Conservation (phyloP, 2,113 vertebrate species). For the Pleuronectes platessa region DNA sequence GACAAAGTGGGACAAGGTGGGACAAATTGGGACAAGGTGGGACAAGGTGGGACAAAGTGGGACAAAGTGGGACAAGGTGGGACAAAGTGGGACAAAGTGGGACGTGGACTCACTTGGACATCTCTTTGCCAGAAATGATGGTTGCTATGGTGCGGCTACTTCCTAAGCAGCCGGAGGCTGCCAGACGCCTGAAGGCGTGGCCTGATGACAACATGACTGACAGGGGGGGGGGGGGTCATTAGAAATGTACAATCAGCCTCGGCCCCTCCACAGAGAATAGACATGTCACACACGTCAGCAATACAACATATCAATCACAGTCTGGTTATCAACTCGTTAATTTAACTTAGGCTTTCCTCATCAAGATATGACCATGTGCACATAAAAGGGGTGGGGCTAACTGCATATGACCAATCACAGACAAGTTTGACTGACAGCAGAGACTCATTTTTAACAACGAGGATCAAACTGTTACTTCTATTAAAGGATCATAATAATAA, state of each 20-base stretch:
- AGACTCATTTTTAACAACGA: no score
- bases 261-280: background rate
- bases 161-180: slow-evolving; percentile 26
- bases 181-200: slow-evolving; percentile 2
- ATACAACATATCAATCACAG: background rate
- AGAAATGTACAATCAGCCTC: background rate
- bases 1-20: background rate
- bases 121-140: slow-evolving; percentile 75
- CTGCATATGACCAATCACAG: no score
- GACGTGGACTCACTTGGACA: slow-evolving; percentile 69
- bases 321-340: no score
- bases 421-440: no score
- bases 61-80: background rate
- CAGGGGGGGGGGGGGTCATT: slow-evolving; percentile 7
- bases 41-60: background rate
- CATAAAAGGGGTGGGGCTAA: no score
- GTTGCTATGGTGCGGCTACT: slow-evolving; percentile 65
- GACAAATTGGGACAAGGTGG: background rate
- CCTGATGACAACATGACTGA: slow-evolving; percentile 63
- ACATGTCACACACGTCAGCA: background rate
- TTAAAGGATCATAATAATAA: no score
- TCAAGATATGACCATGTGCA: no score
- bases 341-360: no score
- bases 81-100: background rate
- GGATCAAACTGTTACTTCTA: no score